phyloP scores from a whole-genome alignment of 1,140 invertebrate genomes.

The Heliconius eleuchia region DNA sequence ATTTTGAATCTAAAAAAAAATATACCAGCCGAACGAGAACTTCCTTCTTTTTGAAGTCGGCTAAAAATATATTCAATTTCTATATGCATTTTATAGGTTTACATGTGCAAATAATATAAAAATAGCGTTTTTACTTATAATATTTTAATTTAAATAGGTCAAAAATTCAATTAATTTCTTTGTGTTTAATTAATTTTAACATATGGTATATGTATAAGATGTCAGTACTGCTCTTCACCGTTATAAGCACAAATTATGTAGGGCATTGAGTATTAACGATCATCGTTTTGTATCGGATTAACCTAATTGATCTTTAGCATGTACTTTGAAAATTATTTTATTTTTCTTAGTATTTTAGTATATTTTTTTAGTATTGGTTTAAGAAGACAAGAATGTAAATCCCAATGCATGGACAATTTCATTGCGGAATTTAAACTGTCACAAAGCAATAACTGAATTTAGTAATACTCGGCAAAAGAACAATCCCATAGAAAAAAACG shows the following conservation, averaged over 20 bases:
- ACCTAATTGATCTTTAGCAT: background rate
- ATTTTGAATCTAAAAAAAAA: too few species aligned
- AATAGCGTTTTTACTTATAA: background rate
- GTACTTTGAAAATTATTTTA: background rate
- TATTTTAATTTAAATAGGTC: background rate
- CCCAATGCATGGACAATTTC: background rate
- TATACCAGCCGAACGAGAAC: too few species aligned
- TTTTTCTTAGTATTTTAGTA: background rate
- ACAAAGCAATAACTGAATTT: background rate
- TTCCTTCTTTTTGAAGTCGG: too few species aligned
- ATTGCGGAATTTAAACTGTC: background rate
- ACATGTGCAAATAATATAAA: too few species aligned
- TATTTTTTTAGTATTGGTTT: background rate
- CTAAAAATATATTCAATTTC: too few species aligned
- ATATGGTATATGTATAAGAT: background rate
- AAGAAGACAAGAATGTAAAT: background rate
- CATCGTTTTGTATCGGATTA: background rate
- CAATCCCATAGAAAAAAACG: too few species aligned
- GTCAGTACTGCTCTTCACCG: background rate
- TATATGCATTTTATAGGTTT: too few species aligned
- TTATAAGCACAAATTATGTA: conserved; percentile 6
- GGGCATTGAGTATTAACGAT: background rate
- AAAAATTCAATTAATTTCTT: conserved; percentile 12
- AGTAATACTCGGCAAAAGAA: too few species aligned
- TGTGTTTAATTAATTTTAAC: background rate